Base-by-base conservation (phyloP, 2,888 invertebrate species). In the Anorthoa munda region DNA sequence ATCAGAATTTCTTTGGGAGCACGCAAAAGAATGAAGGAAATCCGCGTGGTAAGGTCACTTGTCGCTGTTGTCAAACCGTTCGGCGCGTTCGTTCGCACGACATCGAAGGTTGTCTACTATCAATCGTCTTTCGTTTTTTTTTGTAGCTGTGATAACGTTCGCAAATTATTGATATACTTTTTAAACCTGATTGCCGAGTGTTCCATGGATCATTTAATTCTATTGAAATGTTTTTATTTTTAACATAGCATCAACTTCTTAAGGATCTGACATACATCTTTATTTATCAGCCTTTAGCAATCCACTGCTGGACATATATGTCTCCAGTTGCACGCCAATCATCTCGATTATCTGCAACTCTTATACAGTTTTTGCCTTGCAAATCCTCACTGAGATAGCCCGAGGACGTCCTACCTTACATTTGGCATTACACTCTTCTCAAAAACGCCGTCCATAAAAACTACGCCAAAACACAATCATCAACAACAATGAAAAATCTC, bases 1-100 rank as follows among this genome's bases (percentile, higher is more conserved):
- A 39, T 59, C n/a, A 4, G 46, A 58, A 75, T 71, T 67, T 68
- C 58, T 83, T 71, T 66, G 21, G 17, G 55, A 46, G 15, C 56
- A 45, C 66, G 46, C 48, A 46, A n/a, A 75, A 61, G 70, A 83
- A 81, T 81, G 67, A 71, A 81, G 81, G 84, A 81, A 81, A 75
- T 81, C 81, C 84, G 70, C 61, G 65, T 75, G 66, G 15, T 80
- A 83, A 81, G 81, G 81, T 81, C 81, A 80, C 75, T 58, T 73
- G 56, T 39, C 45, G 31, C 51, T 75, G 70, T 61, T 73, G 53
- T 58, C 51, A 26, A 66, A 72, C 45, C 21, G 23, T 65, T 67
- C 63, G 46, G 21, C 55, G 23, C 21, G 23, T 63, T 67, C 55
- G 11, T 72, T 77, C 58, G 67, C 56, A 65, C 50, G 21, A 39